Base-by-base conservation (phyloP, 1,140 invertebrate genomes). In the Paralvinella palmiformis region DNA sequence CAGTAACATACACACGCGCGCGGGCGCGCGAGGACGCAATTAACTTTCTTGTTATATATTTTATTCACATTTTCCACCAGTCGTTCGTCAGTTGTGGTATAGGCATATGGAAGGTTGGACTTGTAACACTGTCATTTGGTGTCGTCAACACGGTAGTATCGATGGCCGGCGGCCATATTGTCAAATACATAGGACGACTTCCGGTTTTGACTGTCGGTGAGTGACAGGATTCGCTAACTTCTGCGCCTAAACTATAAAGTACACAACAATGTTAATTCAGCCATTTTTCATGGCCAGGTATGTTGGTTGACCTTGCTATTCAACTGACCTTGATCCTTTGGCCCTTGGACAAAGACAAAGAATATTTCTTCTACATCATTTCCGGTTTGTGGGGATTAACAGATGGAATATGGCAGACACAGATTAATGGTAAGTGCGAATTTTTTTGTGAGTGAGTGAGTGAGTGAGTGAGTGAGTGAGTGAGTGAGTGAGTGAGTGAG, bases 361-460 rank as follows among this genome's bases (percentile, higher is more conserved):
- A 88, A 0, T 84, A 86, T 15, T 81, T 91, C 5, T 95, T 96
- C 83, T 96, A 90, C 80, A 86, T 91, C 29, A 88, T 96, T 37
- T 90, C 91, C 0, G 91, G 89, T 0, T 79, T 96, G 0, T 97
- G 94, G 94, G 94, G 94, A 32, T 88, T 94, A 33, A 89, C 90
- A 0, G 94, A 96, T 75, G 92, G 92, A 2, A 91, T 96, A 0
- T 96, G 94, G 93, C 93, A 96, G 77, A 96, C 94, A 0, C 94
- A 96, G 83, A 88, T 96, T 36, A 96, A 96, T 74, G 91, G 93
- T 91, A 81, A 85, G 85, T 48, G 44, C 27, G 44, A 20, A 24
- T 48, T n/a, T 48, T n/a, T 48, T n/a, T 48, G 44, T 10, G 44
- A 20, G 44, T 10, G 44, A 20, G 44, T 48, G 2, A 20, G 44